Conservation (phyloP, 1,140 invertebrate genomes). For the Pentalonia nigronervosa region DNA sequence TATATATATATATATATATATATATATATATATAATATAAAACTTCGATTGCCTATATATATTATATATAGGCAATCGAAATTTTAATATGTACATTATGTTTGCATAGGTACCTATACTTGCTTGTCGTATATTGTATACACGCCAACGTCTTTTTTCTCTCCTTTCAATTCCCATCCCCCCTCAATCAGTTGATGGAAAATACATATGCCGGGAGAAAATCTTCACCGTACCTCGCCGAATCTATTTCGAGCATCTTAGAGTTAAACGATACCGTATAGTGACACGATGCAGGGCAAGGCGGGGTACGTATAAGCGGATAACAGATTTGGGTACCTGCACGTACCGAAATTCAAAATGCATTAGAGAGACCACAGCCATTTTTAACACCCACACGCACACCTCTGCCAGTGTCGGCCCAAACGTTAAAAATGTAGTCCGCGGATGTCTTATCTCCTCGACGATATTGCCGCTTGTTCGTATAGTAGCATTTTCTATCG, state of each 20-base stretch:
- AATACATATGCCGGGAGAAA: neutral
- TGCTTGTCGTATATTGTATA: no score
- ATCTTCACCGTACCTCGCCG: neutral
- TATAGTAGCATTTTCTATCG: neutral
- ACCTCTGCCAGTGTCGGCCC: neutral
- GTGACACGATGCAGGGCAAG: neutral
- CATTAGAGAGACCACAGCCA: constrained; percentile 18
- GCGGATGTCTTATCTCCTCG: neutral
- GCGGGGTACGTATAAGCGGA: neutral
- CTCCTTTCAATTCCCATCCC: neutral
- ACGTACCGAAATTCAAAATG: constrained; percentile 2
- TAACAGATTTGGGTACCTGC: neutral
- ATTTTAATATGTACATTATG: neutral
- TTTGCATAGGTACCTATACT: neutral
- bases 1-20: no score
- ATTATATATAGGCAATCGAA: neutral
- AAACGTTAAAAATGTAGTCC: neutral
- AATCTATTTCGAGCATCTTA: neutral
- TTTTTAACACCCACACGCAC: neutral
- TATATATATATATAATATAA: no score
- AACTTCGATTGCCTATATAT: no score
- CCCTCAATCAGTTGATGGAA: neutral
- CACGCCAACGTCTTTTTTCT: neutral
- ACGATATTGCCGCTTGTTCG: neutral
- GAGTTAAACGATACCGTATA: neutral